Conservation (phyloP, 2,113 vertebrate species). For the Miniopterus natalensis region DNA sequence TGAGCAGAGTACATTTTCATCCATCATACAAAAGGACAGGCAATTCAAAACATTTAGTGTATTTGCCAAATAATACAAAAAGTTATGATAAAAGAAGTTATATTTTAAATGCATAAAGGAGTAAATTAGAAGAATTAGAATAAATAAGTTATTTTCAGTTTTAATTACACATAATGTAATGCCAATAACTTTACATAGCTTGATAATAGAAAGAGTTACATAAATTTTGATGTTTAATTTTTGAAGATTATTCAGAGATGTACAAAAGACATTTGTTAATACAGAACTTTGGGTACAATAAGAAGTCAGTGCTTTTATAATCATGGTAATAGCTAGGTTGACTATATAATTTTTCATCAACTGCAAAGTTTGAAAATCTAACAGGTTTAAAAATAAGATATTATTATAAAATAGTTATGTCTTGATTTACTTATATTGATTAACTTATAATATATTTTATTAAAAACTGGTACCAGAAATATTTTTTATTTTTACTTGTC, state of each 20-base stretch:
- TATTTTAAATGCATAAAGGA: not conserved
- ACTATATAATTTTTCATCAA: not conserved
- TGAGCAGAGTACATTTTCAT: not conserved
- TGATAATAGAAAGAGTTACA: not conserved
- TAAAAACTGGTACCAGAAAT: not conserved
- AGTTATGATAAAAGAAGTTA: not conserved
- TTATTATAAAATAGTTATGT: not conserved
- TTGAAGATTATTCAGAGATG: not conserved
- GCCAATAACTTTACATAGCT: not conserved
- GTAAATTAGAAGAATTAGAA: not conserved
- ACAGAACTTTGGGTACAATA: not conserved
- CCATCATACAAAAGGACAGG: not conserved
- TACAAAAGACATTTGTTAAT: not conserved
- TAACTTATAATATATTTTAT: not conserved
- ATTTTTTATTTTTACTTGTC: not conserved
- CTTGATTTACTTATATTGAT: not conserved
- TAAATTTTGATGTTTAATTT: constrained; percentile 4
- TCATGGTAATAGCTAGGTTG: not conserved
- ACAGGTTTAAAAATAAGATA: not conserved
- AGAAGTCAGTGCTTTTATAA: not conserved
- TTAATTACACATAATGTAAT: not conserved
- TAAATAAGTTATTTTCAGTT: constrained; percentile 36
- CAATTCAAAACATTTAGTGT: not conserved
- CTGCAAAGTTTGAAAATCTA: not conserved
- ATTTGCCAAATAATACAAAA: constrained; percentile 14